Evolutionary conservation across 2,797 vertebrate genomes (phyloP).

Genomic region (Acipenser ruthenus): DNA sequence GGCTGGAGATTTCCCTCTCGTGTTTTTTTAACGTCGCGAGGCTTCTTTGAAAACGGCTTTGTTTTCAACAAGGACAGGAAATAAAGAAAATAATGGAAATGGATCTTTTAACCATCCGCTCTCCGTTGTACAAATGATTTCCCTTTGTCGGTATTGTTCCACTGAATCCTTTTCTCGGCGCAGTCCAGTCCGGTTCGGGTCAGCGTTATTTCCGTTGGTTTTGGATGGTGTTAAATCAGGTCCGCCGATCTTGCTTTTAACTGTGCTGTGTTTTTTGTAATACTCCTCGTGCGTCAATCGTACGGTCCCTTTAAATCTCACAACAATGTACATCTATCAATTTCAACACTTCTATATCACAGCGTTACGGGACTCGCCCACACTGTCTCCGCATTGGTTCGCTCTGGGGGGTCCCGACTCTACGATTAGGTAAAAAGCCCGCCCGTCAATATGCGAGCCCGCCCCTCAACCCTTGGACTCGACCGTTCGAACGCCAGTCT

Average conservation of each 20-base stretch:
- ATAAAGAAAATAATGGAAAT: too few species aligned
- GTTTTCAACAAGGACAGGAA: too few species aligned
- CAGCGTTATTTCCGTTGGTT: background rate
- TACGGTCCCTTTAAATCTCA: slow-evolving; percentile 2
- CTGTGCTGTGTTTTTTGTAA: background rate
- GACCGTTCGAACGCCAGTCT: background rate
- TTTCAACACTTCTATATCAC: background rate
- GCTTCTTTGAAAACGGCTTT: too few species aligned
- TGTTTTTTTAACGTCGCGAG: too few species aligned
- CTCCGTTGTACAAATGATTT: too few species aligned
- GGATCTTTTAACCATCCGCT: too few species aligned
- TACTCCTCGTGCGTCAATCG: background rate
- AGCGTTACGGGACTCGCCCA: background rate
- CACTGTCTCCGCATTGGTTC: background rate
- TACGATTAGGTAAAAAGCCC: too few species aligned
- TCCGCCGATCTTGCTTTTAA: too few species aligned
- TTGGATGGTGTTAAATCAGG: background rate
- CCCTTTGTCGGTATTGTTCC: background rate
- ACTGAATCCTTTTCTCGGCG: background rate
- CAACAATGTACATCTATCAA: background rate
- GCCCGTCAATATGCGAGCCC: background rate
- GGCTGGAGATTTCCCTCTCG: too few species aligned
- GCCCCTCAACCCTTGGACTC: background rate
- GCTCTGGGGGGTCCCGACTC: too few species aligned
- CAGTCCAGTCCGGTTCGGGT: background rate